Conservation (phyloP, 2,797 vertebrate genomes). For the Anas bahamensis region DNA sequence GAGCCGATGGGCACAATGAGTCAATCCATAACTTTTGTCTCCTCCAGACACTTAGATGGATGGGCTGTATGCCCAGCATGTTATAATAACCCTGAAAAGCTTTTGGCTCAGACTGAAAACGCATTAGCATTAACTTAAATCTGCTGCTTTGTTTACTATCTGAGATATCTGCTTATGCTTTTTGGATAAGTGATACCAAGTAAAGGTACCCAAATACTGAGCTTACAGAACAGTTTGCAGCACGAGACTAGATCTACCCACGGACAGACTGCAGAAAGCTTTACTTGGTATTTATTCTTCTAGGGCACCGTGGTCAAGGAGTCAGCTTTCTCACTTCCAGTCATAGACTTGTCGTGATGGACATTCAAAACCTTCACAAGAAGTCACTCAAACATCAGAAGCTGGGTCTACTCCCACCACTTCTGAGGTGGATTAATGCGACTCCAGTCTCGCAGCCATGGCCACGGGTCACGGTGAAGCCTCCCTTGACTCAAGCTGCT, state of each 20-base stretch:
- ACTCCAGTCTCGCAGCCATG: background rate
- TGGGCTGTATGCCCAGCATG: slow-evolving; percentile 71
- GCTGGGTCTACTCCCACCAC: background rate
- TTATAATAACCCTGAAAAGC: slow-evolving; percentile 76
- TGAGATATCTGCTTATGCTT: slow-evolving; percentile 54
- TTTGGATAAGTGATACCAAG: slow-evolving; percentile 1
- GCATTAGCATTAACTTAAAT: slow-evolving; percentile 79
- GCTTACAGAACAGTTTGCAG: background rate
- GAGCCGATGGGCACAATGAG: slow-evolving; percentile 51
- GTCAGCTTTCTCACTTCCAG: background rate
- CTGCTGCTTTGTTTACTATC: slow-evolving; percentile 75
- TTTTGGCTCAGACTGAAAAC: slow-evolving; percentile 70
- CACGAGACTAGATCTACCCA: background rate
- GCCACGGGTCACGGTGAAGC: background rate
- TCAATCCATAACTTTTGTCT: slow-evolving; percentile 75
- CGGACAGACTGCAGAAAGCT: background rate
- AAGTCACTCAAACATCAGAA: background rate
- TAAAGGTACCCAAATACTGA: slow-evolving; percentile 6
- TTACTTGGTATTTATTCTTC: background rate
- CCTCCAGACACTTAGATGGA: slow-evolving; percentile 72
- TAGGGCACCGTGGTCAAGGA: background rate
- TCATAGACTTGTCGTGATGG: background rate
- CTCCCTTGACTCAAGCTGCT: background rate
- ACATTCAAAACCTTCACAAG: background rate
- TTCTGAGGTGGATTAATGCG: background rate